These are phyloP conservation scores for Acanthaster planci DNA, from an alignment of 35 echinoderm and acorn worm species.

Conservation along the genomic window DNA sequence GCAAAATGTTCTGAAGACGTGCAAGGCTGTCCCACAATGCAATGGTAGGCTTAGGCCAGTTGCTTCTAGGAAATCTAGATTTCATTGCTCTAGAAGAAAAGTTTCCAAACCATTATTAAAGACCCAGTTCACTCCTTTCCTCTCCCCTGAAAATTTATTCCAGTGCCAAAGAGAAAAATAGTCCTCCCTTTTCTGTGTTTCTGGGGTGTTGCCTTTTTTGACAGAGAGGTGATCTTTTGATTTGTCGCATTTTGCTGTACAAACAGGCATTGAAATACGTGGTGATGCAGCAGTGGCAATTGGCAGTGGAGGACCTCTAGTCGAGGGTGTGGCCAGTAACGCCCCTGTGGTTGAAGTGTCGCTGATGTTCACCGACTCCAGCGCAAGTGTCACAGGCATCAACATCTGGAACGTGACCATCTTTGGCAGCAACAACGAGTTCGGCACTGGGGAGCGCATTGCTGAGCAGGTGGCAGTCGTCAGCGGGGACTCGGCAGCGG, in stretches of 20 bases:
- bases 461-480: neutral
- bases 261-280: conserved; percentile 6
- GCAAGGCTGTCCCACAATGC: neutral
- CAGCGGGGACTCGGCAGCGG: neutral
- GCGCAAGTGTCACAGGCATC: conserved; percentile 15
- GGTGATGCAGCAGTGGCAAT: neutral
- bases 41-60: neutral
- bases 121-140: too few species aligned
- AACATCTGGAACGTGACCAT: conserved; percentile 45
- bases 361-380: conserved; percentile 14
- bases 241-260: neutral
- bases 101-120: too few species aligned
- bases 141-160: too few species aligned
- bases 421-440: conserved; percentile 15
- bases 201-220: too few species aligned
- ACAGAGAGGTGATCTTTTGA: too few species aligned
- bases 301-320: neutral
- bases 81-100: too few species aligned
- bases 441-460: neutral
- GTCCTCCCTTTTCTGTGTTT: too few species aligned
- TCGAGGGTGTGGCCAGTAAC: conserved; percentile 31
- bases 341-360: neutral
- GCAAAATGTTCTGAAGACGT: neutral
- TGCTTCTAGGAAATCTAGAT: neutral
- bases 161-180: too few species aligned